Base-by-base conservation (phyloP, 2,888 invertebrate species). In the Cataglyphis cursor region DNA sequence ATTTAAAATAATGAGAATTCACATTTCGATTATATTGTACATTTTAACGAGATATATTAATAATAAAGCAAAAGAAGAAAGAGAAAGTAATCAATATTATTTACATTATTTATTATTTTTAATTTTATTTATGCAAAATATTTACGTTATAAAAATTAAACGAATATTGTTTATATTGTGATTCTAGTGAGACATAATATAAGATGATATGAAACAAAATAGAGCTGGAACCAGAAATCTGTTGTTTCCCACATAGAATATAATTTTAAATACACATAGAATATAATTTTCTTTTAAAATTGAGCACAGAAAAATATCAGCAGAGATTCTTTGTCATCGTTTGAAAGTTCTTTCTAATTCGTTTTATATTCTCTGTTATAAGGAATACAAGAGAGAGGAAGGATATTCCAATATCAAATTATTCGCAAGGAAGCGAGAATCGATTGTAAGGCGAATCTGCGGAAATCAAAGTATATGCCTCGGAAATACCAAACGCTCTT, bases 381-480 rank as follows among this genome's bases (percentile, higher is more conserved):
- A 68, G n/a, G 28, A 57, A 54, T 35, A 41, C 28, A 51, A 51
- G n/a, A 51, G n/a, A n/a, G 6, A 24, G 18, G 61, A 2, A 12
- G 6, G 6, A 3, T 10, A 21, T 1, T 41, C 12, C 57, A 10
- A 78, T 70, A 80, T 59, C 59, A 59, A 72, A 80, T 80, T 59
- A 80, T 72, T 59, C 21, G 31, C 21, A 41, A 44, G 0, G 4
- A 78, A 41, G 18, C 21, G 18, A 8, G 59, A 80, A 31, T 44
- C 44, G 59, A 41, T 72, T 72, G 78, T 80, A 80, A 80, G 72
- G 59, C 12, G 72, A 72, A 51, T 12, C 12, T 59, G 18, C 8
- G 57, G 44, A 59, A 59, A 78, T 78, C 78, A 41, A 31, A 15
- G n/a, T 51, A 28, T 66, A 28, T 35, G 15, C 15, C 8, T 54